These are phyloP conservation scores for Ctenicera cuprea DNA, from an alignment of 2,888 invertebrate species.

Conservation along the genomic window DNA sequence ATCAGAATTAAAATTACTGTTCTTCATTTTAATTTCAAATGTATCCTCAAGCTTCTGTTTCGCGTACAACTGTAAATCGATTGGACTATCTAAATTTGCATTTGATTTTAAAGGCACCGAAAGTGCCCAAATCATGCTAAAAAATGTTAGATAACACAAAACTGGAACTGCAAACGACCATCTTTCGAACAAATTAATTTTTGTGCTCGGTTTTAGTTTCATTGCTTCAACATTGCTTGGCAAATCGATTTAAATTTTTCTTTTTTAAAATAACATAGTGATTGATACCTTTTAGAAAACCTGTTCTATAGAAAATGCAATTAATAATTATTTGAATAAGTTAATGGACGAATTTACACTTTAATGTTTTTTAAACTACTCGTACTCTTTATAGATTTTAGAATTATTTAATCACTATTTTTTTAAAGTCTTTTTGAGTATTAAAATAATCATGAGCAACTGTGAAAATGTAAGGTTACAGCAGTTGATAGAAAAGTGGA, in stretches of 20 bases:
- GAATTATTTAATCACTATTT: too few relatives aligned
- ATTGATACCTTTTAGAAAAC: too few relatives aligned
- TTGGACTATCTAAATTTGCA: constrained; percentile 21
- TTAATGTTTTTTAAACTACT: too few relatives aligned
- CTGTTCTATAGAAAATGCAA: too few relatives aligned
- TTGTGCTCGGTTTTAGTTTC: constrained; percentile 39
- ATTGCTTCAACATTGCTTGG: constrained; percentile 8
- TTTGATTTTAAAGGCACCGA: constrained; percentile 71
- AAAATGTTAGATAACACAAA: constrained; percentile 75
- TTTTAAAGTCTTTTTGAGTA: background rate
- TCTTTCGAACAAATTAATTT: constrained; percentile 66
- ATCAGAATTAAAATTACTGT: constrained; percentile 75
- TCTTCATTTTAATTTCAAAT: constrained; percentile 69
- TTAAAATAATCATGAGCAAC: background rate
- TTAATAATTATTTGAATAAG: too few relatives aligned
- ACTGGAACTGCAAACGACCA: constrained; percentile 76
- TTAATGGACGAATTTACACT: too few relatives aligned
- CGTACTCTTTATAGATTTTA: too few relatives aligned
- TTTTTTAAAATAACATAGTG: too few relatives aligned
- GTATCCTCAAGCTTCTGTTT: constrained; percentile 64
- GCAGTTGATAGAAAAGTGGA: background rate
- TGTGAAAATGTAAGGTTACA: constrained; percentile 29
- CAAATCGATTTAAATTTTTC: background rate
- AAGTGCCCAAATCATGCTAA: constrained; percentile 74
- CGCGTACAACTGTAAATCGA: constrained; percentile 20